Evolutionary conservation across 2,113 vertebrate genomes (phyloP).

Genomic region (Tympanuchus pallidicinctus): DNA sequence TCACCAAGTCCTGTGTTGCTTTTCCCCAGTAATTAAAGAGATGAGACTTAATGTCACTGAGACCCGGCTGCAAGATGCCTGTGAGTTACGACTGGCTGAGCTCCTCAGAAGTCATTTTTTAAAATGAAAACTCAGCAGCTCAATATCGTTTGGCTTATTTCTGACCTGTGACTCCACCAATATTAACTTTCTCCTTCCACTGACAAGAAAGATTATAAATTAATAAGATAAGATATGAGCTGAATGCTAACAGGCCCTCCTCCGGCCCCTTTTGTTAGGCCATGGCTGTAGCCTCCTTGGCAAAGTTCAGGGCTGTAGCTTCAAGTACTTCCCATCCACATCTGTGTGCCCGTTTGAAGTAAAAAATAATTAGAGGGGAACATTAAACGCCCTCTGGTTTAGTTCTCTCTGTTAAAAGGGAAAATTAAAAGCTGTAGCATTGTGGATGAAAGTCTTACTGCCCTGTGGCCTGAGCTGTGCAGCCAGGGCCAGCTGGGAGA

Average conservation of each 20-base stretch:
- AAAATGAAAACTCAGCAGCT: not conserved
- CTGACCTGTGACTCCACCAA: not conserved
- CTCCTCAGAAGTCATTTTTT: not conserved
- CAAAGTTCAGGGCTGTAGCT: not conserved
- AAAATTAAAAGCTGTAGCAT: not conserved
- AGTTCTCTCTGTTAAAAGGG: not conserved
- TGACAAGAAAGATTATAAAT: not conserved
- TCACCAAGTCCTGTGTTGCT: not conserved
- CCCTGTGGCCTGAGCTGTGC: not conserved
- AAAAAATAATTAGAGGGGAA: not conserved
- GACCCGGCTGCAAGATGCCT: not conserved
- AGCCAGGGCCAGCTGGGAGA: not conserved
- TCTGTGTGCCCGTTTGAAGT: not conserved
- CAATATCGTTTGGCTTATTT: not conserved
- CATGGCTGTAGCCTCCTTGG: accelerated
- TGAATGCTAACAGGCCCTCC: not conserved
- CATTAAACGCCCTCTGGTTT: not conserved
- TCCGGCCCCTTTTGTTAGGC: not conserved
- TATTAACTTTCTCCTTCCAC: not conserved
- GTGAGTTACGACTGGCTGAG: accelerated
- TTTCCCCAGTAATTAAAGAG: accelerated
- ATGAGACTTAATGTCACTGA: not conserved
- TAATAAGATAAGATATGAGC: not conserved
- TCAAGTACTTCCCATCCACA: not conserved
- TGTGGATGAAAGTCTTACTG: not conserved